Conservation (phyloP, 2,888 invertebrate species). For the Lithodes maja region DNA sequence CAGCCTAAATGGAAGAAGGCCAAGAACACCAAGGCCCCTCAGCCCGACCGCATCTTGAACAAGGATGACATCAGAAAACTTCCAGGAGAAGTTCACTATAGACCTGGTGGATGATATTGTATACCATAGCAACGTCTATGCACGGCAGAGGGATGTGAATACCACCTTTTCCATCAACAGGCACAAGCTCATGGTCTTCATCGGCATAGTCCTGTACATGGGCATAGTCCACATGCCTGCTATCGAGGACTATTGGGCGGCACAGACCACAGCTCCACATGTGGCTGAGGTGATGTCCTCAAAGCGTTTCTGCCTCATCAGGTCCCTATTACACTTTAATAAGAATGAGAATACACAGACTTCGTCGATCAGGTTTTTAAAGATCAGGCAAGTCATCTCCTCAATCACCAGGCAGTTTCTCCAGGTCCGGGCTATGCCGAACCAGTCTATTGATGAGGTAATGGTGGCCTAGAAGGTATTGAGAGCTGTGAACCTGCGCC, state of each 20-base stretch:
- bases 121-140: constrained; percentile 49
- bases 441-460: constrained; percentile 48
- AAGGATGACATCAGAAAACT: constrained; percentile 49
- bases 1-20: constrained; percentile 21
- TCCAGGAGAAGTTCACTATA: constrained; percentile 28
- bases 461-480: constrained; percentile 54
- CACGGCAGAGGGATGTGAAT: constrained; percentile 30
- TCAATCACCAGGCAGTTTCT: constrained; percentile 40
- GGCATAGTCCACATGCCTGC: constrained; percentile 28
- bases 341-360: constrained; percentile 23
- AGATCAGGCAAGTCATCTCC: constrained; percentile 41
- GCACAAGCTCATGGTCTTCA: constrained; percentile 18
- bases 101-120: constrained; percentile 42
- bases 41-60: constrained; percentile 21
- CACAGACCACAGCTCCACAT: constrained; percentile 21
- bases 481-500: constrained; percentile 24
- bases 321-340: constrained; percentile 40
- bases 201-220: constrained; percentile 43
- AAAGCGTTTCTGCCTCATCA: constrained; percentile 30
- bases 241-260: constrained; percentile 46
- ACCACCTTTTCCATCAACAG: constrained; percentile 26
- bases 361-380: constrained; percentile 36
- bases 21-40: background rate
- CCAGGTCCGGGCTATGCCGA: constrained; percentile 39
- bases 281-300: constrained; percentile 37